phyloP scores from a whole-genome alignment of 2,113 vertebrate species.

The Cygnus buccinator region DNA sequence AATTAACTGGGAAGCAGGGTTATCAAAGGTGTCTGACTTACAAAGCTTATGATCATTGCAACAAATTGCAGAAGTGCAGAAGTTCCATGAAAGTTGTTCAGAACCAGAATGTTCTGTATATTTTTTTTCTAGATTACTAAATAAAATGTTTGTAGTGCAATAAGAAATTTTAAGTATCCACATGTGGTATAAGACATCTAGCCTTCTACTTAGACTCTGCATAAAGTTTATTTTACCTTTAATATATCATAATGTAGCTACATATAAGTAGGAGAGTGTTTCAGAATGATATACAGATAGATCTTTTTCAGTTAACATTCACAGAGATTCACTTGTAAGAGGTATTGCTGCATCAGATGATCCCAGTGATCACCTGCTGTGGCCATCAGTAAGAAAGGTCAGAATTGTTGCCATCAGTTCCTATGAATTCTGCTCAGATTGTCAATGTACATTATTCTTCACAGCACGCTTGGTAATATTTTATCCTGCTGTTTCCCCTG shows the following conservation, averaged over 20 bases:
- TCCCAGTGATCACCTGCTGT: accelerated
- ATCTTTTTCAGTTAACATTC: not conserved
- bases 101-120: not conserved
- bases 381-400: not conserved
- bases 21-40: not conserved
- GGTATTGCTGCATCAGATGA: not conserved
- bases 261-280: not conserved
- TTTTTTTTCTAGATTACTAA: not conserved
- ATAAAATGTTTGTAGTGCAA: not conserved
- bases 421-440: not conserved
- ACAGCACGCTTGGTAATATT: not conserved
- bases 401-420: not conserved
- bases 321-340: not conserved
- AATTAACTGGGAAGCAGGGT: not conserved
- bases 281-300: not conserved
- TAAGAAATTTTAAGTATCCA: not conserved
- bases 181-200: not conserved
- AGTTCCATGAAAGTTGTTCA: not conserved
- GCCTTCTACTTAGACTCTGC: not conserved
- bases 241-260: not conserved
- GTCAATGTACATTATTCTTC: not conserved
- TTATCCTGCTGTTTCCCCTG: not conserved
- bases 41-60: not conserved
- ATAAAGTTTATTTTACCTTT: not conserved
- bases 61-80: not conserved